Evolutionary conservation across 2,113 vertebrate species (phyloP).

Genomic region (Gobio gobio): DNA sequence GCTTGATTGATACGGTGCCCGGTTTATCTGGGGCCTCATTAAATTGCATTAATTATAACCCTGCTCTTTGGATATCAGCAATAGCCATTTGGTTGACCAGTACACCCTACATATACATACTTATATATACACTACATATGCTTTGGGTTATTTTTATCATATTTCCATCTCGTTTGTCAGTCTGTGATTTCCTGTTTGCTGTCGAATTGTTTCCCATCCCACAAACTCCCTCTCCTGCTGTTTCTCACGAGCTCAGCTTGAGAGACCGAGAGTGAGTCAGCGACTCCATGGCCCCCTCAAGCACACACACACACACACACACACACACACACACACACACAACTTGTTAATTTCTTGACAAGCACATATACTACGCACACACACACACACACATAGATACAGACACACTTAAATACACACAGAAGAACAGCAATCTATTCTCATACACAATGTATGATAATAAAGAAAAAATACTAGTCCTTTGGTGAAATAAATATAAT

Average conservation of each 20-base stretch:
- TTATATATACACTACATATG: not conserved
- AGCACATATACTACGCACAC: slow-evolving; percentile 31
- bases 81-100: not conserved
- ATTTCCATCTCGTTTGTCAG: slow-evolving; percentile 27
- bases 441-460: not conserved
- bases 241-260: slow-evolving; percentile 48
- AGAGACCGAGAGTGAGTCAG: slow-evolving; percentile 49
- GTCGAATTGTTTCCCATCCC: slow-evolving; percentile 34
- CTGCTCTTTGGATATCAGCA: not conserved
- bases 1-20: not conserved
- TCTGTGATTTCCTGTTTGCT: slow-evolving; percentile 30
- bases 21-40: not conserved
- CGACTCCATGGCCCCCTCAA: slow-evolving; percentile 35
- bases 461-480: not conserved
- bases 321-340: slow-evolving; percentile 22
- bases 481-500: not conserved
- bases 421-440: not conserved
- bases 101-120: not conserved
- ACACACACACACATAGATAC: slow-evolving; percentile 24
- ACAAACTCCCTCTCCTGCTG: not conserved
- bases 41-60: not conserved
- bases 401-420: slow-evolving; percentile 35
- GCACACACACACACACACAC: slow-evolving; percentile 6
- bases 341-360: not conserved
- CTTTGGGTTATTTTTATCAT: slow-evolving; percentile 10